Evolutionary conservation across 1,140 invertebrate species (phyloP), one percentile per base, ranked within the genome.

Genomic region (Danaus melanippus): DNA sequence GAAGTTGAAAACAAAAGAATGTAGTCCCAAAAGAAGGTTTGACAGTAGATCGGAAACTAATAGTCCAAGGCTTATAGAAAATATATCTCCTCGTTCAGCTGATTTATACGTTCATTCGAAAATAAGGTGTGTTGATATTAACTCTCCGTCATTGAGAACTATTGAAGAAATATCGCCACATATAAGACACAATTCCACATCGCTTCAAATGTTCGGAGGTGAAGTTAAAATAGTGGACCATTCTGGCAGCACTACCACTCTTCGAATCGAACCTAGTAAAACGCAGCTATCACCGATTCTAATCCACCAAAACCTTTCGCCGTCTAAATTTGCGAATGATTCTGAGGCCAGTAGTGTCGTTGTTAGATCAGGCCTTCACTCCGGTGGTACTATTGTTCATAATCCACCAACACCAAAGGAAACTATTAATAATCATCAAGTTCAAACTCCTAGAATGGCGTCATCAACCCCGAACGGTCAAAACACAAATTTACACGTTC

Each of bases 171-270:
- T 91, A 56, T 77, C 84, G 10, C 76, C 77, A 57, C 80, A 86
- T 51, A 78, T 86, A 65, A 79, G 82, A 62, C 80, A 85, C 65
- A 87, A 83, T 70, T 76, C 84, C 42, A 89, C 90, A 46, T 90
- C 90, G 0, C 73, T 93, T 9, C 92, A 93, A 75, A 90, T 94
- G 88, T 94, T 94, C 80, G 93, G 93, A 1, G 93, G 93, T 1
- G 91, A 94, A 86, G 93, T 94, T 0, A 91, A 92, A 71, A 93
- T 94, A 54, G 80, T 92, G 12, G 90, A 92, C 60, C 88, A 89
- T 56, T 87, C 88, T 21, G 91, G 91, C 8, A 91, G 92, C 59
- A 91, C 90, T 0, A 93, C 92, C 46, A 93, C 92, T 1, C 89
- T 93, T 81, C 89, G 91, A 47, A 93, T 93, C 62, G 92, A 93